A percentile compares a stretch with the other conserved stretches of the same genome.
phyloP scores from a whole-genome alignment of 2,888 invertebrate genomes.

The Tetragonisca angustula region DNA sequence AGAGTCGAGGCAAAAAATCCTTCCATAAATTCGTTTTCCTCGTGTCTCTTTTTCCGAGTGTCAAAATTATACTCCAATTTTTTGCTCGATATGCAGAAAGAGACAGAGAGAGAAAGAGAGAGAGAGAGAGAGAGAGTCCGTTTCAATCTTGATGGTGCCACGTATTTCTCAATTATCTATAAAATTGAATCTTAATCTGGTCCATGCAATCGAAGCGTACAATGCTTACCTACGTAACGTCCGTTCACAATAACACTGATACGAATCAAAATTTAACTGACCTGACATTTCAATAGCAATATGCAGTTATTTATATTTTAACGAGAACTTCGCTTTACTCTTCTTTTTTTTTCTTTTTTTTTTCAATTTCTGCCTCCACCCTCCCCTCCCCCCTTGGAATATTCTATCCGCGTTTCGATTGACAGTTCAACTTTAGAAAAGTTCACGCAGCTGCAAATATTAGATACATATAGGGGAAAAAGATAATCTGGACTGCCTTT shows the following conservation, averaged over 20 bases:
- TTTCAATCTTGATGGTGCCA: slow-evolving; percentile 13
- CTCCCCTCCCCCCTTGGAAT: too few relatives aligned
- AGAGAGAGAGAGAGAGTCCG: neutral
- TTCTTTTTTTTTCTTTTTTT: neutral
- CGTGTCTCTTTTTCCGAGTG: slow-evolving; percentile 17
- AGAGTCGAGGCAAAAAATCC: slow-evolving; percentile 18
- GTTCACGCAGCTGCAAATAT: neutral
- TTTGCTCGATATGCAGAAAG: neutral
- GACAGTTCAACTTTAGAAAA: neutral
- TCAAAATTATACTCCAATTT: slow-evolving; percentile 32
- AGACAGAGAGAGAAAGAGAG: too few relatives aligned
- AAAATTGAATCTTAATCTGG: slow-evolving; percentile 37
- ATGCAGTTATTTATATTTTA: slow-evolving; percentile 7
- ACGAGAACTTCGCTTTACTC: neutral
- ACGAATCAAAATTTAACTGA: slow-evolving; percentile 9
- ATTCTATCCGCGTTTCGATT: neutral
- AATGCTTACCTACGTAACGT: slow-evolving; percentile 3
- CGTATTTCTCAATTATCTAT: slow-evolving; percentile 28
- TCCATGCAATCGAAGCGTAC: neutral
- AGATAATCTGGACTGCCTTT: neutral
- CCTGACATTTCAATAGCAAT: neutral
- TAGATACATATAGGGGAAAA: neutral
- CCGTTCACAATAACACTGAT: slow-evolving; percentile 1
- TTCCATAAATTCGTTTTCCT: slow-evolving; percentile 33
- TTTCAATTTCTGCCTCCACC: too few relatives aligned